Evolutionary conservation across 2,888 invertebrate genomes (phyloP).

Genomic region (Notocelia uddmanniana): DNA sequence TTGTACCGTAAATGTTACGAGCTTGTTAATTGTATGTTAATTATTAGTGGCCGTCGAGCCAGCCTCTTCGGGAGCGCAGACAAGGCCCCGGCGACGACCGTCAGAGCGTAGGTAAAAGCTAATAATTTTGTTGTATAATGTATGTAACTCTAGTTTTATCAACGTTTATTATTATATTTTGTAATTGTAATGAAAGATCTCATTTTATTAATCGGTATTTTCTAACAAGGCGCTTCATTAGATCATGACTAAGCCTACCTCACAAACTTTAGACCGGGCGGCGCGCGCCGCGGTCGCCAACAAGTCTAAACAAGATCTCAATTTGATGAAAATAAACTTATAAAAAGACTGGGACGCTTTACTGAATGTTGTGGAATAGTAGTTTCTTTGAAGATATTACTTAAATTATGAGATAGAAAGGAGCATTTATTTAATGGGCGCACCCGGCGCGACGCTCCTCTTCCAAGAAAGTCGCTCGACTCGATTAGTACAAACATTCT

Average conservation of each 20-base stretch:
- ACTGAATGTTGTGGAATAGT: slow-evolving; percentile 86
- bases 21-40: slow-evolving; percentile 70
- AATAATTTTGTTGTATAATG: slow-evolving; percentile 84
- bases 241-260: slow-evolving; percentile 86
- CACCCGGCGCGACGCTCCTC: slow-evolving; percentile 66
- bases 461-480: slow-evolving; percentile 67
- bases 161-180: slow-evolving; percentile 83
- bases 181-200: slow-evolving; percentile 86
- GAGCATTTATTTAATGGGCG: slow-evolving; percentile 78
- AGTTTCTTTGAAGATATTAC: slow-evolving; percentile 84
- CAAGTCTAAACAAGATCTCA: slow-evolving; percentile 86
- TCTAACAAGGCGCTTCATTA: slow-evolving; percentile 86
- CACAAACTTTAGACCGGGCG: slow-evolving; percentile 76
- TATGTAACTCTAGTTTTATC: slow-evolving; percentile 84
- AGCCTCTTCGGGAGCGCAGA: slow-evolving; percentile 45
- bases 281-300: slow-evolving; percentile 67
- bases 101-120: slow-evolving; percentile 75
- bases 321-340: slow-evolving; percentile 85
- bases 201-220: slow-evolving; percentile 87
- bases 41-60: slow-evolving; percentile 66
- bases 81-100: slow-evolving; percentile 58
- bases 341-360: slow-evolving; percentile 86
- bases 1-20: slow-evolving; percentile 78
- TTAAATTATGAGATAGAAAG: slow-evolving; percentile 84
- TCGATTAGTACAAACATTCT: slow-evolving; percentile 82